A percentile compares a stretch with the other conserved stretches of the same genome.
These are phyloP conservation scores for Agonopterix alstromeriana DNA, from an alignment of 2,888 invertebrate species.

Conservation along the genomic window DNA sequence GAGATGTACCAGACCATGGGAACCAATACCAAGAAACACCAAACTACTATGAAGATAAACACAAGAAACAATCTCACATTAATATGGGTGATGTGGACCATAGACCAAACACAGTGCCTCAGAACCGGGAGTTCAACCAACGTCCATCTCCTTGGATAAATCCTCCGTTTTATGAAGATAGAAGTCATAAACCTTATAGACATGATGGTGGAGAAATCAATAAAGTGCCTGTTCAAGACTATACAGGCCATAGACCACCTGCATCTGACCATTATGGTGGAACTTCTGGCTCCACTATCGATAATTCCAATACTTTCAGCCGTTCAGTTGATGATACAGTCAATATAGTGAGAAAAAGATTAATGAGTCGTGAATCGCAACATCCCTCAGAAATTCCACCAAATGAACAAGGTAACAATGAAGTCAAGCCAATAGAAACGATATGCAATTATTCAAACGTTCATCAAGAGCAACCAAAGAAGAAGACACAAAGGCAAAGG, in stretches of 20 bases:
- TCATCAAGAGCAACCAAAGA: constrained; percentile 43
- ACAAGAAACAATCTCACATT: constrained; percentile 30
- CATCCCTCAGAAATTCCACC: constrained; percentile 21
- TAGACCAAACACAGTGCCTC: constrained; percentile 22
- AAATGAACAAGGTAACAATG: constrained; percentile 21
- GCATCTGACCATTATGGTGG: constrained; percentile 63
- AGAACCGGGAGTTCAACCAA: constrained; percentile 20
- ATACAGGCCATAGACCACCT: constrained; percentile 60
- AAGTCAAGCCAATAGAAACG: constrained; percentile 21
- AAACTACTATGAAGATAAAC: constrained; percentile 24
- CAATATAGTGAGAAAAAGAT: constrained; percentile 52
- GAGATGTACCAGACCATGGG: constrained; percentile 17
- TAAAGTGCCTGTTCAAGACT: constrained; percentile 32
- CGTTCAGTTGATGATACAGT: constrained; percentile 66
- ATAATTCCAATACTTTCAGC: constrained; percentile 56
- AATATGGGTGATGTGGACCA: constrained; percentile 60
- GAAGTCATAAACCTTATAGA: constrained; percentile 26
- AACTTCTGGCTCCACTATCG: constrained; percentile 38
- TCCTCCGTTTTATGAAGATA: constrained; percentile 29
- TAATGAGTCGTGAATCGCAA: constrained; percentile 47
- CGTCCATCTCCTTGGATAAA: constrained; percentile 33
- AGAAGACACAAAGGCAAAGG: constrained; percentile 34
- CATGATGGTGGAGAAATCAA: constrained; percentile 35
- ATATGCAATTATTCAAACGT: constrained; percentile 15
- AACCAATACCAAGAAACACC: constrained; percentile 14